These are phyloP conservation scores for Macrotrachela quadricornifera DNA, from an alignment of 1,140 invertebrate species.

Conservation along the genomic window DNA sequence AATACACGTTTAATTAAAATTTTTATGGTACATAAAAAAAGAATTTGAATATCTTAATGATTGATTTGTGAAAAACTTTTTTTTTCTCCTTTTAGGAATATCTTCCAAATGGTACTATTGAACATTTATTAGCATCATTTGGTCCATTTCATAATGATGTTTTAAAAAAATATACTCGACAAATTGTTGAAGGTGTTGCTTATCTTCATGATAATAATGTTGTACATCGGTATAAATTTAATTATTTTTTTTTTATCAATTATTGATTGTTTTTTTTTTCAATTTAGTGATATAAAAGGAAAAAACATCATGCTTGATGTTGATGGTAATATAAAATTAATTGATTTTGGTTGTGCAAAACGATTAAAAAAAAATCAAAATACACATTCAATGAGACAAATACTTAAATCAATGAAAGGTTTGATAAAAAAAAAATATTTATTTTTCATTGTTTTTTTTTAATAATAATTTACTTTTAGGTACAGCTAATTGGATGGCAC, in stretches of 20 bases:
- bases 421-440: too few species aligned
- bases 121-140: not conserved
- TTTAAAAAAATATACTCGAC: constrained; percentile 4
- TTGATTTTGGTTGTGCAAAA: constrained; percentile 97
- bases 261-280: not conserved
- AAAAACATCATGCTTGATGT: constrained; percentile 32
- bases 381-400: not conserved
- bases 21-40: not conserved
- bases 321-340: constrained; percentile 87
- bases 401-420: constrained; percentile 6
- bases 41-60: not conserved
- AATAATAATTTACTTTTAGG: constrained; percentile 80
- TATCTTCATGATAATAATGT: constrained; percentile 77
- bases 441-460: constrained; percentile 54
- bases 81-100: not conserved
- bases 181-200: constrained; percentile 2
- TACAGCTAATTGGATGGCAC: constrained; percentile 92
- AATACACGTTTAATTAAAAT: not conserved
- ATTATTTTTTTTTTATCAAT: not conserved
- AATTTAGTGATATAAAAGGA: constrained; percentile 54
- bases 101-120: constrained; percentile 4
- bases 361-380: constrained; percentile 40
- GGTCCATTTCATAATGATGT: constrained; percentile 7
- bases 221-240: constrained; percentile 48
- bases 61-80: too few species aligned